Percentiles rank a stretch among this genome's conserved stretches.
Conservation (phyloP, 2,888 invertebrate species). For the Cryptosula pallasiana region DNA sequence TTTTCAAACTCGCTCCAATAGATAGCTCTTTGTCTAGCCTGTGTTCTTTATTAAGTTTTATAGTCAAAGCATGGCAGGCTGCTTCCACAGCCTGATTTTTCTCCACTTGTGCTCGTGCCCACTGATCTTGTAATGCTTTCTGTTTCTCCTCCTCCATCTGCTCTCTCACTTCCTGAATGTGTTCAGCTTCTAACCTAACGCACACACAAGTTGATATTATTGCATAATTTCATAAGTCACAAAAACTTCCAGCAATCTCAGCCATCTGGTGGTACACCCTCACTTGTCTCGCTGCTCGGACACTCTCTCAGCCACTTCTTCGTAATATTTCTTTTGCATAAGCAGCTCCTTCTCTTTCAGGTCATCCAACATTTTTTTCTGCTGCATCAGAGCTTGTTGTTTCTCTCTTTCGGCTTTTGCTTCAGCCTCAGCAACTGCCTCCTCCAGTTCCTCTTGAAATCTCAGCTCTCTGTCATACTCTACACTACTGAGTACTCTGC, state of each 20-base stretch:
- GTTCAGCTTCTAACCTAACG: constrained; percentile 9
- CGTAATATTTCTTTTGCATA: constrained; percentile 43
- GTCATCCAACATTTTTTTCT: constrained; percentile 37
- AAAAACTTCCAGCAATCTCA: not conserved
- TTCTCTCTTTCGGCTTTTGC: constrained; percentile 39
- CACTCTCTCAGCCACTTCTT: constrained; percentile 37
- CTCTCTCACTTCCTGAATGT: not conserved
- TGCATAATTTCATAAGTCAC: too few relatives aligned
- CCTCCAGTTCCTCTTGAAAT: constrained; percentile 36
- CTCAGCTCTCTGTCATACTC: constrained; percentile 37
- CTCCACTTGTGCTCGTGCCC: constrained; percentile 39
- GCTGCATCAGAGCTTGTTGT: constrained; percentile 37
- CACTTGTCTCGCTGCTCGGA: constrained; percentile 41
- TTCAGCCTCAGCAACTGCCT: constrained; percentile 38
- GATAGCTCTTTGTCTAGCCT: constrained; percentile 39
- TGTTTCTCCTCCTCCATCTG: not conserved
- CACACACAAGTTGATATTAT: too few relatives aligned
- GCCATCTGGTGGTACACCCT: constrained; percentile 28
- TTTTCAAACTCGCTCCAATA: constrained; percentile 37
- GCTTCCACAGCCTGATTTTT: constrained; percentile 38
- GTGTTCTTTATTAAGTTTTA: constrained; percentile 37
- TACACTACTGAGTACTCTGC: not conserved
- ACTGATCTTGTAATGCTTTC: constrained; percentile 26
- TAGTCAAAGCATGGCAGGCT: constrained; percentile 36
- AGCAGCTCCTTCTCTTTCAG: constrained; percentile 37